phyloP scores from a whole-genome alignment of 2,797 vertebrate species.

The Falco peregrinus region DNA sequence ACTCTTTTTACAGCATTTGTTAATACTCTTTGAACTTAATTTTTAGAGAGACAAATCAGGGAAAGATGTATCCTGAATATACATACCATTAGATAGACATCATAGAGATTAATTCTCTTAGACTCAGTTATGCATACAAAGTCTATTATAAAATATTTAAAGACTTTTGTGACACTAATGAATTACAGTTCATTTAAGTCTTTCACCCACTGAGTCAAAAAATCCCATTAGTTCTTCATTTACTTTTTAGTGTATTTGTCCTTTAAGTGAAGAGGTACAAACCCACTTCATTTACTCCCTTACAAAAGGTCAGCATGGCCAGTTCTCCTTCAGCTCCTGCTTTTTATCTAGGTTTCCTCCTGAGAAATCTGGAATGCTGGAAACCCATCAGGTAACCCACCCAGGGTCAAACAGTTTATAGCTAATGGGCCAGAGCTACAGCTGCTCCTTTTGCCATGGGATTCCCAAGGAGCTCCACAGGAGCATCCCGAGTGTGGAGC shows the following conservation, averaged over 20 bases:
- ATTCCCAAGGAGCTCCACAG: background rate
- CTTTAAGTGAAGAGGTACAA: background rate
- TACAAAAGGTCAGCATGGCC: background rate
- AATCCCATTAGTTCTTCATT: background rate
- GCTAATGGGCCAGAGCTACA: background rate
- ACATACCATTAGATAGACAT: background rate
- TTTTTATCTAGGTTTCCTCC: constrained; percentile 4
- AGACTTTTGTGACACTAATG: background rate
- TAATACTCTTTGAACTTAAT: background rate
- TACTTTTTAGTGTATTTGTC: background rate
- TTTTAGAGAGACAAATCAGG: background rate
- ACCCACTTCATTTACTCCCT: background rate
- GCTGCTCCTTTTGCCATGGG: background rate
- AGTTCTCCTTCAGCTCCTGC: background rate
- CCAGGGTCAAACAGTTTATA: background rate
- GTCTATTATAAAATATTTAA: background rate
- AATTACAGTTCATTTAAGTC: background rate
- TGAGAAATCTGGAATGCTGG: background rate
- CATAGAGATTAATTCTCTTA: background rate
- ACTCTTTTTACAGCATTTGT: background rate
- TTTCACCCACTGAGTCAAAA: background rate
- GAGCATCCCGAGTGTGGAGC: background rate
- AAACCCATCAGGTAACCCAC: background rate
- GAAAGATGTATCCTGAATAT: background rate
- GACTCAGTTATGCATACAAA: background rate